Conservation (phyloP, 2,888 invertebrate genomes). For the Oeneis ivallda region DNA sequence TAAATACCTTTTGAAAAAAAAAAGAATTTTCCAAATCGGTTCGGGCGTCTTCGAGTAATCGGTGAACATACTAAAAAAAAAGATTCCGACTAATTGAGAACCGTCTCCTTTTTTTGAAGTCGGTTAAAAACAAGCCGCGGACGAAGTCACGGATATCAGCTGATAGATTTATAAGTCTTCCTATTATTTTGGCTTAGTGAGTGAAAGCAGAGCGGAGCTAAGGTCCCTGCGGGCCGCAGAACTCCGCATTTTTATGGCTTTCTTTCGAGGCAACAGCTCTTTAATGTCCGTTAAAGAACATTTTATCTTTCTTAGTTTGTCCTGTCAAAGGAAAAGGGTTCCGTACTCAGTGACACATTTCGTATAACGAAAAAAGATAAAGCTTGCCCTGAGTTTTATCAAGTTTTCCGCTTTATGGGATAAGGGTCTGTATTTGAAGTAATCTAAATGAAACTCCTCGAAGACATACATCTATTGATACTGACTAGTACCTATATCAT, state of each 20-base stretch:
- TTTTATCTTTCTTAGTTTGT: conserved; percentile 79
- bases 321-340: conserved; percentile 72
- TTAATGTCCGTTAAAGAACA: conserved; percentile 76
- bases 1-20: too few species aligned
- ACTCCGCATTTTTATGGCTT: conserved; percentile 70
- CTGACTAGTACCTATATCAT: neutral
- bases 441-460: conserved; percentile 24
- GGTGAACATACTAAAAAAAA: too few species aligned
- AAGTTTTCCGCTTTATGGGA: conserved; percentile 34
- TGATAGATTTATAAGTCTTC: conserved; percentile 55
- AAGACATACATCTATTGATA: too few species aligned
- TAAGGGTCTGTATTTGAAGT: conserved; percentile 30
- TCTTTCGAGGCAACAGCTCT: conserved; percentile 66
- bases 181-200: conserved; percentile 66
- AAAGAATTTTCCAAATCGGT: too few species aligned
- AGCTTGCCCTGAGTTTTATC: conserved; percentile 59
- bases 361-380: conserved; percentile 68
- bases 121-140: too few species aligned
- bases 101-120: too few species aligned
- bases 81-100: too few species aligned
- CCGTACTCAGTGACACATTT: conserved; percentile 71
- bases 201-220: conserved; percentile 44
- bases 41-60: too few species aligned
- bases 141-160: too few species aligned
- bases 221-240: conserved; percentile 58